Percentiles rank a stretch among this genome's conserved stretches.
Conservation (phyloP, 2,888 invertebrate genomes). For the Tetramorium bicarinatum region DNA sequence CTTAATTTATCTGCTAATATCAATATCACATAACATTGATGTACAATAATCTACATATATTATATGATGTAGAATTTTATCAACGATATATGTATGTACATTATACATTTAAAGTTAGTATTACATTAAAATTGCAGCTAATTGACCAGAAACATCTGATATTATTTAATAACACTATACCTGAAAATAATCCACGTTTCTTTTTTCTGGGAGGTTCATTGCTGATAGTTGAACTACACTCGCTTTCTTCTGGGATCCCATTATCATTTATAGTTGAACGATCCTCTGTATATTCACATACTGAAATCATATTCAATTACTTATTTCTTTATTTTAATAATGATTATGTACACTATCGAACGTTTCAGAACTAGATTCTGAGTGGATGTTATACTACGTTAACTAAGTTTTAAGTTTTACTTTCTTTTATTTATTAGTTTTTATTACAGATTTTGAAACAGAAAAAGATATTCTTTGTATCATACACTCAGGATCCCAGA, state of each 20-base stretch:
- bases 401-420: neutral
- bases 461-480: neutral
- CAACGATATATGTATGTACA: too few species aligned
- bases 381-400: neutral
- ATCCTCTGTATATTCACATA: constrained; percentile 2
- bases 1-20: constrained; percentile 13
- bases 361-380: neutral
- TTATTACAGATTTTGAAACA: constrained; percentile 5
- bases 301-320: neutral
- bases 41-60: neutral
- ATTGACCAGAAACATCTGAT: neutral
- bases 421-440: neutral
- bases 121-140: too few species aligned
- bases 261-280: constrained; percentile 5
- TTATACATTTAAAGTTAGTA: too few species aligned
- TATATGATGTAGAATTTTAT: neutral
- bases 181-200: constrained; percentile 22
- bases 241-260: constrained; percentile 2
- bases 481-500: neutral
- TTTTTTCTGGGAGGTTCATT: constrained; percentile 27
- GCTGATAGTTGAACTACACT: constrained; percentile 23
- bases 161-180: constrained; percentile 27
- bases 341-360: constrained; percentile 7
- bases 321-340: constrained; percentile 15
- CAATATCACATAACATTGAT: neutral